Evolutionary conservation across 2,888 invertebrate species (phyloP), one percentile per base, ranked within the genome.

Genomic region (Tigriopus californicus): DNA sequence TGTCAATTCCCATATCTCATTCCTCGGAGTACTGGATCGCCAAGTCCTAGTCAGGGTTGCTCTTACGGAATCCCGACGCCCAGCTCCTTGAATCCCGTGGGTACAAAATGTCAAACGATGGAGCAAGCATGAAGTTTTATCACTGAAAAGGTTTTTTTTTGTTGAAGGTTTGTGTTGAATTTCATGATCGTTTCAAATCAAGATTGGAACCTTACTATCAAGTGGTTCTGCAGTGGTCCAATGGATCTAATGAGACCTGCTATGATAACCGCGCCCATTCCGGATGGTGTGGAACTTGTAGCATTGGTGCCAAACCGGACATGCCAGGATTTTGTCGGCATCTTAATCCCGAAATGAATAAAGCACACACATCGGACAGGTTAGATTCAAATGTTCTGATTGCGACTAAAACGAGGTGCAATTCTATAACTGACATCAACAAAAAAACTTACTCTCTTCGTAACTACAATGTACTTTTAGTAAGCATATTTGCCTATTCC

Each of bases 281-380:
- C 15, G 54, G 54, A 33, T 54, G 54, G 54, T 54, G 54, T 54
- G 54, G 54, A 13, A 41, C 41, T 18, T 54, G 54, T 13, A 52
- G 22, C 52, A 24, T 52, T 13, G 15, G 52, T 15, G 15, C 52
- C 52, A 25, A 18, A 51, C n/a, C 13, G 51, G 51, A 6, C 4
- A 51, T 5, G 2, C 15, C 13, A 18, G 22, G 15, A 51, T 18
- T 24, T 24, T 47, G 47, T 1, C 47, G 12, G 1, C n/a, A 22
- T 47, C 47, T 22, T 12, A 1, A 6, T 24, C 22, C 8, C 33
- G 33, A 33, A 33, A 33, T 3, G 33, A 33, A 33, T 33, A 8
- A 33, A 33, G 8, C 33, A 33, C 8, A 33, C 33, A 33, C 8
- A 33, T 33, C 8, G 33, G 33, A 33, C n/a, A 33, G 33, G 33